Evolutionary conservation across 2,888 invertebrate species (phyloP).

Genomic region (Megastigmus dorsalis): DNA sequence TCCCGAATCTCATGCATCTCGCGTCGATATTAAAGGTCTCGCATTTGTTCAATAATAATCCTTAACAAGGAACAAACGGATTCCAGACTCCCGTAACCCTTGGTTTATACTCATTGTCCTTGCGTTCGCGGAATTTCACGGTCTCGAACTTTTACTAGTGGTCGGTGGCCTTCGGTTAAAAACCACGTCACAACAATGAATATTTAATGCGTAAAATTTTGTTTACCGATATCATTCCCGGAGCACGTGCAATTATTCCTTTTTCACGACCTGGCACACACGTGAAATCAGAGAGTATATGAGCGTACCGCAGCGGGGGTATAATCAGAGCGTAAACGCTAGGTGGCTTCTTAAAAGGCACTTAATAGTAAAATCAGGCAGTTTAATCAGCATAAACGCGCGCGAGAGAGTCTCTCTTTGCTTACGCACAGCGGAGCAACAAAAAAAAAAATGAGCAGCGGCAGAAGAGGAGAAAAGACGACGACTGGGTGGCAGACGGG

Average conservation of each 20-base stretch:
- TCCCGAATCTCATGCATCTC: conserved; percentile 46
- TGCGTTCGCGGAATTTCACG: neutral
- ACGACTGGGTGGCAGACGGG: no score
- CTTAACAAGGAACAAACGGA: conserved; percentile 53
- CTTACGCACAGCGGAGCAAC: neutral
- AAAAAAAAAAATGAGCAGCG: neutral
- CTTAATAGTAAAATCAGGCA: conserved; percentile 14
- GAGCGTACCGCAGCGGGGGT: no score
- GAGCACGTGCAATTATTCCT: no score
- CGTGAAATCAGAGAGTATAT: no score
- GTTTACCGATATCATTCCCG: no score
- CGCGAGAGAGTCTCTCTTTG: no score
- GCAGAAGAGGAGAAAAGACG: no score
- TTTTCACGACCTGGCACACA: no score
- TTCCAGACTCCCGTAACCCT: no score
- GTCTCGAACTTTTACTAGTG: neutral
- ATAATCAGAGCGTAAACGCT: no score
- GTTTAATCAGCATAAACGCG: conserved; percentile 24
- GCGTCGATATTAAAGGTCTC: conserved; percentile 56
- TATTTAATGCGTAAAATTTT: no score
- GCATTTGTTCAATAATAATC: conserved; percentile 61
- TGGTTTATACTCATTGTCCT: neutral
- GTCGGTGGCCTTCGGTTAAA: neutral
- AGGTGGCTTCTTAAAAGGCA: neutral
- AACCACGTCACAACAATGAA: no score